Base-by-base conservation (phyloP, 2,888 invertebrate species). In the Caenorhabditis auriculariae region DNA sequence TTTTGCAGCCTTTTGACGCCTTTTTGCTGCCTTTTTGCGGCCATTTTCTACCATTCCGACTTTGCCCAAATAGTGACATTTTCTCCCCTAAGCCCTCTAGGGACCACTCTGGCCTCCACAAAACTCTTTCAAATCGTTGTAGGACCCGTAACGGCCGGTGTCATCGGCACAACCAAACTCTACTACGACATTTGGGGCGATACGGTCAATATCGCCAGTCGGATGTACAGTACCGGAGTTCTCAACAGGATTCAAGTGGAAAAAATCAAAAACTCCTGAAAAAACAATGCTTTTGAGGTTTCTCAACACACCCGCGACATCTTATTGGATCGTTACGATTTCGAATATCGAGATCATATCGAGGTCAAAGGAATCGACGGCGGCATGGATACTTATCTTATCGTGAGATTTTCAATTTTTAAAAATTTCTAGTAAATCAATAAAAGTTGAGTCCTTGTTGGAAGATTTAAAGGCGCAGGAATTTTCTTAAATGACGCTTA, bases 151-250 rank as follows among this genome's bases (percentile, higher is more conserved):
- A 94, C 94, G 0, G 93, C 95, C 23, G 75, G 72, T 1, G 87
- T 96, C 2, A 94, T 96, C 51, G 95, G 95, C 0, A 93, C 93
- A 6, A 91, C 91, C 1, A 96, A 95, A 82, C 85, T 96, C 60
- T 91, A 92, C 82, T 96, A 94, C 78, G 95, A 95, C 82, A 95
- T 95, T 75, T 96, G 95, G 95, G 95, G 95, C 0, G 95, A 96
- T 82, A 92, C 95, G 0, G 95, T 96, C 37, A 96, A 96, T 82
- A 93, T 95, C 56, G 92, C 95, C 0, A 91, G 91, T 6, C 86
- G 95, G 51, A 96, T 96, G 96, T 95, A 96, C 83, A 91, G 92
- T 0, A 95, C 94, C 0, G 95, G 95, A 0, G 88, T 93, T 9
- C 87, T 89, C 3, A 90, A 91, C 57, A 85, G 89, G 46, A 90